Evolutionary conservation across 1,140 invertebrate species (phyloP).

Genomic region (Drosophila paulistorum): DNA sequence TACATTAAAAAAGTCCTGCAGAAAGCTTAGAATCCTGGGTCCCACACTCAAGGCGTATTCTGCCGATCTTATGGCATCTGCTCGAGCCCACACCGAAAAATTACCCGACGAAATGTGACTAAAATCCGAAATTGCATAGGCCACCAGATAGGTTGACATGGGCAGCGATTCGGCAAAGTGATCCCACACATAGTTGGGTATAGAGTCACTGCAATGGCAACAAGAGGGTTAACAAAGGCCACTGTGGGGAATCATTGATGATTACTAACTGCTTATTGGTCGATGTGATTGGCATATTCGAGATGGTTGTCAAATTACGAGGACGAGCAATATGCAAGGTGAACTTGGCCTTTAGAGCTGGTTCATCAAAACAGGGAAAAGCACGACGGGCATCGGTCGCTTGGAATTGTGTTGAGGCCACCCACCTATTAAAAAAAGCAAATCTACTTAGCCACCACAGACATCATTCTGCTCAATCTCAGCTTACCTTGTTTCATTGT

Average conservation of each 20-base stretch:
- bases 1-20: slow-evolving; percentile 94
- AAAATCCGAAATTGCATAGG: slow-evolving; percentile 96
- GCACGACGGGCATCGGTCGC: slow-evolving; percentile 94
- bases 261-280: slow-evolving; percentile 63
- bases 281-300: slow-evolving; percentile 87
- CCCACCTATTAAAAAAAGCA: slow-evolving; percentile 86
- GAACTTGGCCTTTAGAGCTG: slow-evolving; percentile 94
- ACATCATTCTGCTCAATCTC: too few relatives aligned
- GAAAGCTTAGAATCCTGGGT: slow-evolving; percentile 90
- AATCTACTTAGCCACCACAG: background rate
- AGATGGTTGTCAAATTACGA: slow-evolving; percentile 89
- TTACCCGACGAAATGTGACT: slow-evolving; percentile 85
- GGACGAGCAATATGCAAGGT: slow-evolving; percentile 90
- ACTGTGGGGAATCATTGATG: too few relatives aligned
- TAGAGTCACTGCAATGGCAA: slow-evolving; percentile 58
- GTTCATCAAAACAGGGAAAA: slow-evolving; percentile 97
- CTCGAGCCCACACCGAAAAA: slow-evolving; percentile 92
- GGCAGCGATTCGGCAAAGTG: slow-evolving; percentile 91
- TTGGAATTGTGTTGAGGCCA: slow-evolving; percentile 95
- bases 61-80: slow-evolving; percentile 91
- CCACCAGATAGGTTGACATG: slow-evolving; percentile 97
- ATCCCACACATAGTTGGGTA: slow-evolving; percentile 89
- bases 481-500: slow-evolving; percentile 87
- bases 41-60: slow-evolving; percentile 91
- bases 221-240: background rate